Base-by-base conservation (phyloP, 37 sponge, comb jelly and placozoan genomes). In the Axinella damicornis region DNA sequence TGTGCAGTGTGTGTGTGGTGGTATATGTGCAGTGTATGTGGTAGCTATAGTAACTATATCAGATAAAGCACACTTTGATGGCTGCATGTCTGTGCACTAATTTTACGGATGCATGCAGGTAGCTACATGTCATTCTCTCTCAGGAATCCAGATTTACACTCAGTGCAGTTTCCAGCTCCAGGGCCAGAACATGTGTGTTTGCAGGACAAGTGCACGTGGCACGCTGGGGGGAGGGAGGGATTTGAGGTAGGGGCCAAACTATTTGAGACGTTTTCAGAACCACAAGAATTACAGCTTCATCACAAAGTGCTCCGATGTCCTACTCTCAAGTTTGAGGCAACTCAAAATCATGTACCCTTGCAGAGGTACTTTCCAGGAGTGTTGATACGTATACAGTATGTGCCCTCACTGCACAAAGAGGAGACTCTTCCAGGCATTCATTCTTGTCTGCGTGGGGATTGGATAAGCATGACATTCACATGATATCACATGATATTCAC, bases 341-440 rank as follows among this genome's bases (percentile, higher is more conserved):
- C n/a, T n/a, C n/a, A n/a, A n/a, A n/a, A n/a, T 69, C 12, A 17
- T 70, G 55, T 28, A 93, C 93, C 89, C 85, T 84, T 74, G 61
- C 93, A 93, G 56, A 37, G 17, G 68, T 88, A 90, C 15, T 53
- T 80, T 1, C 95, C 92, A 37, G 74, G 82, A n/a, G 82, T 63
- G 69, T 96, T 96, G 19, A 74, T 81, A n/a, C n/a, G n/a, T n/a
- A n/a, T n/a, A 82, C 97, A 96, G 69, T 91, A 90, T 18, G 83
- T 87, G 4, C 92, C 94, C 22, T 85, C 94, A 20, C 68, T 76
- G 67, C 97, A 96, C 32, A 54, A 56, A 19, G 65, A 65, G 22
- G 24, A 60, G 11, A n/a, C n/a, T 77, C 92, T 28, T 64, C 66
- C n/a, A 18, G 73, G 78, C 97, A 96, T 77, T 96, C 97, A 70